phyloP scores from a whole-genome alignment of 2,113 vertebrate species.

The Scolopax mira region DNA sequence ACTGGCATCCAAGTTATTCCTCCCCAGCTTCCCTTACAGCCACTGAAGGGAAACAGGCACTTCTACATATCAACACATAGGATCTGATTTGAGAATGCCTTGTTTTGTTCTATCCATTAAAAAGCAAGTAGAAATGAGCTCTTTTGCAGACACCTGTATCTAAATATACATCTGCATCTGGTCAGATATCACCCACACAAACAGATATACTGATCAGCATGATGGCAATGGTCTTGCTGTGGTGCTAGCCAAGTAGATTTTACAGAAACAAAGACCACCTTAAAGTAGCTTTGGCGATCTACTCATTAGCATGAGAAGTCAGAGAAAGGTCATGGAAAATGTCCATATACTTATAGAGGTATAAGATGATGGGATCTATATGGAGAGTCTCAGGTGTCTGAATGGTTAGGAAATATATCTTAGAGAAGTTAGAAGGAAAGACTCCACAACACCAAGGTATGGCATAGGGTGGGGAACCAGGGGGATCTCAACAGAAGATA shows the following conservation, averaged over 20 bases:
- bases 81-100: neutral
- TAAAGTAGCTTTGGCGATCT: neutral
- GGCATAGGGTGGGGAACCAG: neutral
- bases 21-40: neutral
- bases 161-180: neutral
- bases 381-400: neutral
- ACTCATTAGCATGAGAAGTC: neutral
- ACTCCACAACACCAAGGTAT: neutral
- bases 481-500: neutral
- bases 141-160: neutral
- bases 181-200: neutral
- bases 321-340: neutral
- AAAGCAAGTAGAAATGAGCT: neutral
- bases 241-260: neutral
- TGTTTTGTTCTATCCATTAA: neutral
- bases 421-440: neutral
- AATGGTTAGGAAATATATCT: neutral
- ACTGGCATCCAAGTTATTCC: neutral
- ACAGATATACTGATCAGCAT: neutral
- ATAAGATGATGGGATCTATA: neutral
- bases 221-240: neutral
- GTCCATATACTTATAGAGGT: neutral
- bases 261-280: neutral
- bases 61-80: fast-evolving
- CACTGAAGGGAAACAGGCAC: neutral